phyloP scores from a whole-genome alignment of 2,888 invertebrate genomes.

The Dendrolimus houi region DNA sequence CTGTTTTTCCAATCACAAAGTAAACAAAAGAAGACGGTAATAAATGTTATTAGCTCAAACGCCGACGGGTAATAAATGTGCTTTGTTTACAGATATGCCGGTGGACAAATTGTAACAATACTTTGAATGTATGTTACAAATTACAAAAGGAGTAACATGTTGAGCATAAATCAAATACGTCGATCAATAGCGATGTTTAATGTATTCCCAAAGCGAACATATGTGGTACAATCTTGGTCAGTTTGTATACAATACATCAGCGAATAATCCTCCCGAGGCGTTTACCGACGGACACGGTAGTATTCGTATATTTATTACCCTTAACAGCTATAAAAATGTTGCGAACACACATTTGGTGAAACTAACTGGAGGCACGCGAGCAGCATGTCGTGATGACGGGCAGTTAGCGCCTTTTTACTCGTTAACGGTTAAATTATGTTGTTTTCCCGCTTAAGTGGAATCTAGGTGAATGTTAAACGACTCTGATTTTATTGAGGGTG shows the following conservation, averaged over 20 bases:
- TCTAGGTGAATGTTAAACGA: background rate
- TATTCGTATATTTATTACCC: conserved; percentile 43
- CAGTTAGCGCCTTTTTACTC: conserved; percentile 16
- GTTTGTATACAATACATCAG: conserved; percentile 32
- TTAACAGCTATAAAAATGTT: conserved; percentile 57
- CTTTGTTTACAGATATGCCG: too few relatives aligned
- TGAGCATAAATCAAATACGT: background rate
- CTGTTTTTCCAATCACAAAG: too few relatives aligned
- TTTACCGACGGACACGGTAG: conserved; percentile 17
- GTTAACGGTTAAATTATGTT: conserved; percentile 1
- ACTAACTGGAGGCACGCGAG: conserved; percentile 52
- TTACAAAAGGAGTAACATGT: too few relatives aligned
- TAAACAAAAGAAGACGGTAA: too few relatives aligned
- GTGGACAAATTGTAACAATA: too few relatives aligned
- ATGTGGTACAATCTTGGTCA: conserved; percentile 21
- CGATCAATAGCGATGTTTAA: conserved; percentile 4
- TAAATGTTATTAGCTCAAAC: too few relatives aligned
- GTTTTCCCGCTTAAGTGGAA: background rate
- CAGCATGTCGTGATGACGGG: conserved; percentile 39
- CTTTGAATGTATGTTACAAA: too few relatives aligned
- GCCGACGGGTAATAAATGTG: too few relatives aligned
- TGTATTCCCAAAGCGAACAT: conserved; percentile 1
- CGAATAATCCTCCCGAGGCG: conserved; percentile 29
- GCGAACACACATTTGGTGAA: conserved; percentile 53
- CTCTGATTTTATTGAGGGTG: background rate